Conservation (phyloP, 2,113 vertebrate genomes). For the Miniopterus natalensis region DNA sequence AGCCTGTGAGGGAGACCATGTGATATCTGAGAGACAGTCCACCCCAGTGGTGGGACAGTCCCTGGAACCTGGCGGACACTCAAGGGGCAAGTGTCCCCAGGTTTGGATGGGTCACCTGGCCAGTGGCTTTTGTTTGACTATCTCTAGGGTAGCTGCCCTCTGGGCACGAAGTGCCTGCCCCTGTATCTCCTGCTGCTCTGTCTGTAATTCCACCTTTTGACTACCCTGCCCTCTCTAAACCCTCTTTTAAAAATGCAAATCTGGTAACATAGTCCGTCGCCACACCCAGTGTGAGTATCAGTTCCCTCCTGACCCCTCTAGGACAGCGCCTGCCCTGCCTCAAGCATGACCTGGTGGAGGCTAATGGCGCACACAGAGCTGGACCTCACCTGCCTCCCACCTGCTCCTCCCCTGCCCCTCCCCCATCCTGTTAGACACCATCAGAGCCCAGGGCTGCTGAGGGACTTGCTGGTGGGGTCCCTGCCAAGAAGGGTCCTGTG, state of each 20-base stretch:
- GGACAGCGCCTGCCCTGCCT: background rate
- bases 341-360: background rate
- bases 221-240: background rate
- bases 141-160: background rate
- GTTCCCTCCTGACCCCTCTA: background rate
- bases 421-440: background rate
- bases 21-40: background rate
- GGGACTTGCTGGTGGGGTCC: background rate
- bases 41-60: background rate
- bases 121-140: background rate
- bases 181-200: background rate
- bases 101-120: background rate
- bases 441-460: background rate
- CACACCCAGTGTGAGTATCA: background rate
- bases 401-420: background rate
- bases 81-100: background rate
- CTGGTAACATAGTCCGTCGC: background rate
- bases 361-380: background rate
- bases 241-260: slow-evolving; percentile 26
- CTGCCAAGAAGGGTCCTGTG: background rate
- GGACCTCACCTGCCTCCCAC: background rate
- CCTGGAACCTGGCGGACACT: background rate
- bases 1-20: too few relatives aligned
- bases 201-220: background rate
- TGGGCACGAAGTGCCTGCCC: background rate